These are phyloP conservation scores for Drosophila imparisetae DNA, from an alignment of 2,888 invertebrate genomes.

Conservation along the genomic window DNA sequence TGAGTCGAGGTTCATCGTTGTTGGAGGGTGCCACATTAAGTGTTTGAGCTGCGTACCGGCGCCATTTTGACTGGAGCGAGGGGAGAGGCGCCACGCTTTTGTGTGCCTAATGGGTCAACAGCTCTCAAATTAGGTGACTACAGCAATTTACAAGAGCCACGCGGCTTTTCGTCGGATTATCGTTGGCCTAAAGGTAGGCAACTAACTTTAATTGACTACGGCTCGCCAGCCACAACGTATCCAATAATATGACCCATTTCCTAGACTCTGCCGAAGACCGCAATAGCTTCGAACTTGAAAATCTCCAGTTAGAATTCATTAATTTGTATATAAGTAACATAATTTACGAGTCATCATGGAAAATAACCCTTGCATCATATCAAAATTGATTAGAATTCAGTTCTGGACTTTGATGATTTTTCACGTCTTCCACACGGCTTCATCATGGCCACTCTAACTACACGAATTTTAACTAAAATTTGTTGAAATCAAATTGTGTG, in stretches of 20 bases:
- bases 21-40: conserved; percentile 48
- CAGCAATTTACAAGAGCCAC: conserved; percentile 66
- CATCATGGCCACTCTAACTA: no score
- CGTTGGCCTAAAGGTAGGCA: conserved; percentile 48
- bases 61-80: conserved; percentile 10
- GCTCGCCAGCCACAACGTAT: background rate
- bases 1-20: conserved; percentile 5
- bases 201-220: conserved; percentile 58
- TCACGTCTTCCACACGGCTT: no score
- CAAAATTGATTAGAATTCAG: background rate
- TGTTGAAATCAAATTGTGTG: background rate
- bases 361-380: background rate
- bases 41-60: conserved; percentile 43
- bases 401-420: background rate
- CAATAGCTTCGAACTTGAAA: background rate
- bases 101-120: conserved; percentile 73
- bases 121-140: conserved; percentile 78
- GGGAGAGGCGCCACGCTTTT: conserved; percentile 35
- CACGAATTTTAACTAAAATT: background rate
- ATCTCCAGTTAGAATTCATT: background rate
- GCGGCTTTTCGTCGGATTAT: conserved; percentile 67
- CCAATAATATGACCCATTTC: background rate
- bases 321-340: background rate
- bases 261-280: background rate
- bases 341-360: background rate